These are phyloP conservation scores for Sialis lutaria DNA, from an alignment of 2,888 invertebrate genomes.

Conservation along the genomic window DNA sequence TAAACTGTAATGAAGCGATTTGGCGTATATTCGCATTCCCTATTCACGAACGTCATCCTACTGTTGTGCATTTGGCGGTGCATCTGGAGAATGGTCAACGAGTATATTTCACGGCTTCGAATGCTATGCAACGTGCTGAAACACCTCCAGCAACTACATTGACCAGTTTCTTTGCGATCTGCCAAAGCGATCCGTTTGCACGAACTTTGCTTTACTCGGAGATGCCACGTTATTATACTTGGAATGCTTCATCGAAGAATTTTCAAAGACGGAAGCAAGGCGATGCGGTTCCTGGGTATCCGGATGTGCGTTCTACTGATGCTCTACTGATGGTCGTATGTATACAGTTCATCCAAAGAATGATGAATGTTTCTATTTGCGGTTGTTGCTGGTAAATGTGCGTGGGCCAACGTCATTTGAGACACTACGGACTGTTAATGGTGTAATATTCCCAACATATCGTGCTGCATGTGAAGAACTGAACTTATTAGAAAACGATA, in stretches of 20 bases:
- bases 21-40: conserved; percentile 9
- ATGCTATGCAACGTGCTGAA: conserved; percentile 7
- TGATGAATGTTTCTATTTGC: conserved; percentile 16
- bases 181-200: conserved; percentile 12
- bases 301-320: conserved; percentile 10
- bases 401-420: conserved; percentile 18
- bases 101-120: conserved; percentile 12
- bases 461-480: conserved; percentile 15
- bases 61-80: neutral
- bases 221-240: conserved; percentile 18
- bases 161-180: conserved; percentile 10
- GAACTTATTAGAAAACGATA: conserved; percentile 12
- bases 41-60: neutral
- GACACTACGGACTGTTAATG: conserved; percentile 20
- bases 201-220: conserved; percentile 18
- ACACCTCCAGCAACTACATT: conserved; percentile 11
- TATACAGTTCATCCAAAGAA: conserved; percentile 17
- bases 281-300: conserved; percentile 10
- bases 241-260: conserved; percentile 17
- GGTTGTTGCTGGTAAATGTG: conserved; percentile 16
- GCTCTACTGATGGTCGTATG: conserved; percentile 14
- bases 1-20: conserved; percentile 12
- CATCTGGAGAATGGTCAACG: conserved; percentile 11
- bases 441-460: conserved; percentile 17
- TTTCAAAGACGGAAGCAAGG: conserved; percentile 17